Evolutionary conservation across 1,140 invertebrate species (phyloP).

Genomic region (Drosophila miranda): DNA sequence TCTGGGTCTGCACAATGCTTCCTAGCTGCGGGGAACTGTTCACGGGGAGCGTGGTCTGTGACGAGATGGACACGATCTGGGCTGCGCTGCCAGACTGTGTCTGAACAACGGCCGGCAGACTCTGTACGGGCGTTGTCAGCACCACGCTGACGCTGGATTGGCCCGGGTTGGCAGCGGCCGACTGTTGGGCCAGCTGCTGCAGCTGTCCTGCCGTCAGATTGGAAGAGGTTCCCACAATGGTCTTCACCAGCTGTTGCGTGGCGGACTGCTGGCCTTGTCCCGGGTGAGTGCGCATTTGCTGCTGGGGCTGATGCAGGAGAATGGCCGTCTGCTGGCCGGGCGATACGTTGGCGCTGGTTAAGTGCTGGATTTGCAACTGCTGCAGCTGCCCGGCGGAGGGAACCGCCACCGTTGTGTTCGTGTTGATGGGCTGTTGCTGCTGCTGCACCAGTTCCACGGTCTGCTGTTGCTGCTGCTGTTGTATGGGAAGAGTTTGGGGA

Average conservation of each 20-base stretch:
- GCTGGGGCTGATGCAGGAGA: slow-evolving; percentile 63
- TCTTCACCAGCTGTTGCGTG: slow-evolving; percentile 78
- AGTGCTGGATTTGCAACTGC: slow-evolving; percentile 66
- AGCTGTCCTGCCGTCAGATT: slow-evolving; percentile 66
- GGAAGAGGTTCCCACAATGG: slow-evolving; percentile 68
- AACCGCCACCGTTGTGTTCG: slow-evolving; percentile 57
- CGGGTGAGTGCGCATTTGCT: slow-evolving; percentile 50
- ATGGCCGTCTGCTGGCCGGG: slow-evolving; percentile 68
- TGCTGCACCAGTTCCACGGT: slow-evolving; percentile 50
- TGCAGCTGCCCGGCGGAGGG: slow-evolving; percentile 54
- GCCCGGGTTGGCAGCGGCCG: slow-evolving; percentile 33
- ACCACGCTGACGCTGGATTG: slow-evolving; percentile 79
- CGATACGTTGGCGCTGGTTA: slow-evolving; percentile 52
- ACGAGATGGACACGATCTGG: slow-evolving; percentile 81
- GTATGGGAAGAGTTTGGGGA: slow-evolving; percentile 28
- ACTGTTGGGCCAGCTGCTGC: slow-evolving; percentile 73
- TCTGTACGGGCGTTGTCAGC: slow-evolving; percentile 74
- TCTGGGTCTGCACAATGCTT: slow-evolving; percentile 80
- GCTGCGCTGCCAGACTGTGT: slow-evolving; percentile 54
- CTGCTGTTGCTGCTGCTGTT: slow-evolving; percentile 45
- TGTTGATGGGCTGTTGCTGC: slow-evolving; percentile 36
- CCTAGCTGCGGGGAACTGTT: slow-evolving; percentile 69
- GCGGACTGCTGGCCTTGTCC: slow-evolving; percentile 28
- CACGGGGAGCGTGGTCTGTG: slow-evolving; percentile 70
- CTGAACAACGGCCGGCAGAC: slow-evolving; percentile 64